Percentiles rank a stretch among this genome's conserved stretches.
Conservation (phyloP, 2,888 invertebrate species). For the Apamea crenata region DNA sequence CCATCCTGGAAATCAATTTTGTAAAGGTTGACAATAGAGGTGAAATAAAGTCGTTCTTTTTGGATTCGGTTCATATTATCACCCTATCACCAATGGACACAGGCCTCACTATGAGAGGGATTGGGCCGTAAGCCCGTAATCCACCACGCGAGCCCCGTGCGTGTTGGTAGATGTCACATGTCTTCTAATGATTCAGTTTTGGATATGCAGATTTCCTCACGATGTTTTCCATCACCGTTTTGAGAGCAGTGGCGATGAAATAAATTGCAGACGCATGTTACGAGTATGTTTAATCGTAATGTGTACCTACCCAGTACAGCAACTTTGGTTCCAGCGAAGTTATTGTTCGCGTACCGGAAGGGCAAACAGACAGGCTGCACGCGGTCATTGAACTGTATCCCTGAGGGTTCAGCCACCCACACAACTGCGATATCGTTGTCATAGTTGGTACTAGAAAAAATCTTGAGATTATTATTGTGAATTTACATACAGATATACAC, state of each 20-base stretch:
- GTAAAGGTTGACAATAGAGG: not conserved
- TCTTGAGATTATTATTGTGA: not conserved
- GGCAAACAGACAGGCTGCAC: conserved; percentile 92
- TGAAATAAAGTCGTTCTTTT: not conserved
- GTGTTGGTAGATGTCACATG: not conserved
- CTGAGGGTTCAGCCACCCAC: conserved; percentile 58
- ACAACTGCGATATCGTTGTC: conserved; percentile 91
- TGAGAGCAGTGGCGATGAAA: not conserved
- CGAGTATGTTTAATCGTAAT: not conserved
- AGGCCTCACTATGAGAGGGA: not conserved
- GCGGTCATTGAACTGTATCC: conserved; percentile 85
- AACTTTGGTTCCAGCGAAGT: conserved; percentile 80
- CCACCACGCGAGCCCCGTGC: too few relatives aligned
- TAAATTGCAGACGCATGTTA: not conserved
- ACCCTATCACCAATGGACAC: not conserved
- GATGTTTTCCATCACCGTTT: not conserved
- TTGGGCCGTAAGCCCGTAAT: not conserved
- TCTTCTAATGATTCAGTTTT: not conserved
- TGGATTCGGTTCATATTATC: not conserved
- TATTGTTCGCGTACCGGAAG: conserved; percentile 81
- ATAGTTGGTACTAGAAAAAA: conserved; percentile 73
- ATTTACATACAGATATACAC: not conserved
- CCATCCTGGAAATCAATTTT: conserved; percentile 88
- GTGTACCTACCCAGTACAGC: conserved; percentile 84
- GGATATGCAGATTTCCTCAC: not conserved